Base-by-base conservation (phyloP, 2,888 invertebrate species). In the Caenorhabditis sp. region DNA sequence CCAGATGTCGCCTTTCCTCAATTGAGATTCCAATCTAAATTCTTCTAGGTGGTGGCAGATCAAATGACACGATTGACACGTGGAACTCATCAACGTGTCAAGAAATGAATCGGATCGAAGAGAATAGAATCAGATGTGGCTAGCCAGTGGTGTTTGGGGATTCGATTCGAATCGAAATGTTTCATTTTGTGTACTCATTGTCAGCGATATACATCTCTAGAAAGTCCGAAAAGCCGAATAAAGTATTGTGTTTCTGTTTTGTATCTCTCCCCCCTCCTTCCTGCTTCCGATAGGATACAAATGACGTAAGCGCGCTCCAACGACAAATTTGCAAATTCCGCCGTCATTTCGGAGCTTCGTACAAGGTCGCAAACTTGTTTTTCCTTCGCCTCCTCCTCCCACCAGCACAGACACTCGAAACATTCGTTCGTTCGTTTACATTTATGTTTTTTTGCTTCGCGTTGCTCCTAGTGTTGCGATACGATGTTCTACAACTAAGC, bases 51-150 rank as follows among this genome's bases (percentile, higher is more conserved):
- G 67, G 60, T 76, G 67, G 55, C 44, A 37, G 67, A 76, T 53
- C 76, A 74, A 51, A 60, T 74, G 65, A 65, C 22, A 18, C 28
- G 76, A 60, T 67, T 76, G 76, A 76, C 76, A 76, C 76, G 76
- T 28, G 76, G 76, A 76, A 76, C 76, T 67, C 60, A 76, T 76
- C 76, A 67, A 18, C 67, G 64, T 35, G 55, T 35, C 67, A 50
- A 60, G n/a, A n/a, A n/a, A n/a, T n/a, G n/a, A n/a, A n/a, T n/a
- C n/a, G n/a, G n/a, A n/a, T n/a, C n/a, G n/a, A n/a, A n/a, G 32
- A 35, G 64, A 44, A 47, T 37, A 11, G 55, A 72, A 47, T 50
- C 64, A 65, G 56, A 72, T 64, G 53, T 56, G 15, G 53, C 18
- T 11, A 6, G 4, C 47, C 4, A 47, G 5, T 15, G 13, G 13